Evolutionary conservation across 2,113 vertebrate species (phyloP).

Genomic region (Ciconia stormi): DNA sequence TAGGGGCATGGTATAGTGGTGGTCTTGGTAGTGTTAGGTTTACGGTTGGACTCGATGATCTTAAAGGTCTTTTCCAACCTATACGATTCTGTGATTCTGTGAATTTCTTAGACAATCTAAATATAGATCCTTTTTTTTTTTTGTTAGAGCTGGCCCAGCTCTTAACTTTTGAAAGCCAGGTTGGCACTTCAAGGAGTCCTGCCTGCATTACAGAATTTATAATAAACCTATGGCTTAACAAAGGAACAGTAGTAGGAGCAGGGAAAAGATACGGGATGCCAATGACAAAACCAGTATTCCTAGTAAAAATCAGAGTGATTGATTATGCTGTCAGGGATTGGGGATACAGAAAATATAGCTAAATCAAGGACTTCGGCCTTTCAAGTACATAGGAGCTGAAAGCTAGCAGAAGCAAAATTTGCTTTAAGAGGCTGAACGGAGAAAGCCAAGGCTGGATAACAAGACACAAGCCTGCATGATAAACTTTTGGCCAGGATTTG

Average conservation of each 20-base stretch:
- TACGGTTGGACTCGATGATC: too few relatives aligned
- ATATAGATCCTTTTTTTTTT: background rate
- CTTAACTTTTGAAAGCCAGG: background rate
- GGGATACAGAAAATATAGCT: background rate
- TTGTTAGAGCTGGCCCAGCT: background rate
- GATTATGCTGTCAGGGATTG: background rate
- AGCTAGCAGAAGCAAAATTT: background rate
- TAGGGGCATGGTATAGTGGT: too few relatives aligned
- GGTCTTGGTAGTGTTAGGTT: too few relatives aligned
- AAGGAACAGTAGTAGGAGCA: background rate
- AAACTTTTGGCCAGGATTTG: background rate
- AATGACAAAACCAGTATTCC: background rate
- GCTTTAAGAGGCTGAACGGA: background rate
- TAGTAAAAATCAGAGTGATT: background rate
- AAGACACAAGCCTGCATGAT: background rate
- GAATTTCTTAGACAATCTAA: background rate
- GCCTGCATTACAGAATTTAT: background rate
- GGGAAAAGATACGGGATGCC: background rate
- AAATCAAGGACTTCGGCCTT: background rate
- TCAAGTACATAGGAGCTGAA: background rate
- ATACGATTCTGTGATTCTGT: too few relatives aligned
- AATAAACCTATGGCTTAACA: background rate
- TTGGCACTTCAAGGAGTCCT: background rate
- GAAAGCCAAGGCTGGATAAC: background rate
- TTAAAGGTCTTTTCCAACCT: too few relatives aligned